Evolutionary conservation across 2,888 invertebrate genomes (phyloP), one percentile per base, ranked within the genome.

Genomic region (Scaptomyza flava): DNA sequence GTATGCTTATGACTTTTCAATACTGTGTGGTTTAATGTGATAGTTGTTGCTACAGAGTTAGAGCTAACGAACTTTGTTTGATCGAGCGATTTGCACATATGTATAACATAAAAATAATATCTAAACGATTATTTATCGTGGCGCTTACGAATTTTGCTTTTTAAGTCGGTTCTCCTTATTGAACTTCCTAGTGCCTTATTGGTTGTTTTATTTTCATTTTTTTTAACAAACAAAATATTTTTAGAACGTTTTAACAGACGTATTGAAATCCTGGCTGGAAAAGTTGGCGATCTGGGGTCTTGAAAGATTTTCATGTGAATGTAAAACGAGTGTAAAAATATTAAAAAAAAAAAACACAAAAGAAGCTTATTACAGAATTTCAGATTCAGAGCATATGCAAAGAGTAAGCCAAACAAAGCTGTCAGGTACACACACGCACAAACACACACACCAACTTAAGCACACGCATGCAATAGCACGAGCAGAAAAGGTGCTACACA

Each of bases 361-460:
- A 75, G 48, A 62, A 69, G 69, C 79, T 81, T 27, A 27, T 6
- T 27, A 27, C 27, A 0, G 1, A 70, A 81, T 81, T 87, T 79
- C 45, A 67, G 72, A 81, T 81, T 81, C 81, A 72, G 64, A 51
- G 58, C 75, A 78, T 87, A 81, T 68, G 76, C 72, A 70, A 72
- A 61, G 68, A 41, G 56, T 66, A 42, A 63, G 61, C 62, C 60
- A 60, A 51, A 62, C 65, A 77, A 72, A 69, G 64, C 70, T 66
- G 68, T 64, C 75, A 75, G 74, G 74, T 74, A 46, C 7, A 30
- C 42, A 54, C 43, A 42, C 41, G 20, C n/a, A 33, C n/a, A 20
- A 6, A 31, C 4, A 4, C 45, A 20, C n/a, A 20, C 9, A 20
- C 0, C 30, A 2, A 14, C 14, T 9, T 27, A 14, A 46, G 14